phyloP scores from a whole-genome alignment of 2,797 vertebrate species.

The Mormyrops boulengeri region DNA sequence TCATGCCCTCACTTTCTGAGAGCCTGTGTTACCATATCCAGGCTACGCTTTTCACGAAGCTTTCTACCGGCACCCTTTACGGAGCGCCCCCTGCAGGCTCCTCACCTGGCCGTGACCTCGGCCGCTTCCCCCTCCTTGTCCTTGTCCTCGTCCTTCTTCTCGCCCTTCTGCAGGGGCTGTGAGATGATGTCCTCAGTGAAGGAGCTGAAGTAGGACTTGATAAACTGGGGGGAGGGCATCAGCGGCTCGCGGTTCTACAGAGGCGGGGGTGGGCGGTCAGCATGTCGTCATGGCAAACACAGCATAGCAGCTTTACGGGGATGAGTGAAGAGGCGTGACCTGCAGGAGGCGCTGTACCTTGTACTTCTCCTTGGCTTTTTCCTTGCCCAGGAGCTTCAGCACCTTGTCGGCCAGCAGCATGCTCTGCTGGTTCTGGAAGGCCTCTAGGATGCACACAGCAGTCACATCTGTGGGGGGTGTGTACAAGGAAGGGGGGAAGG shows the following conservation, averaged over 20 bases:
- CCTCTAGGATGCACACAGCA: conserved; percentile 95
- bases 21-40: not conserved
- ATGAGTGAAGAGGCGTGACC: not conserved
- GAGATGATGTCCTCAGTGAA: conserved; percentile 98
- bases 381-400: conserved; percentile 93
- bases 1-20: not conserved
- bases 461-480: conserved; percentile 76
- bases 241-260: conserved; percentile 90
- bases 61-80: not conserved
- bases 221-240: conserved; percentile 99
- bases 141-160: conserved; percentile 98
- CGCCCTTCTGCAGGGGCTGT: conserved; percentile 89
- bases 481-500: not conserved
- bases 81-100: not conserved
- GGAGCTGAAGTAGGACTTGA: conserved; percentile 98
- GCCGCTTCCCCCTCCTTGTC: conserved; percentile 94
- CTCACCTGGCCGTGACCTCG: conserved; percentile 86
- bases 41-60: not conserved
- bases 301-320: not conserved
- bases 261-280: conserved; percentile 1
- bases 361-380: conserved; percentile 99
- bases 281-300: not conserved
- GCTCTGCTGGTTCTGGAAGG: conserved; percentile 98
- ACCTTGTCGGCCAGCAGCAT: conserved; percentile 98
- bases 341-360: conserved; percentile 65